A percentile compares a stretch with the other conserved stretches of the same genome.
Evolutionary conservation across 2,888 invertebrate genomes (phyloP).

Genomic region (Odontocerum albicorne): DNA sequence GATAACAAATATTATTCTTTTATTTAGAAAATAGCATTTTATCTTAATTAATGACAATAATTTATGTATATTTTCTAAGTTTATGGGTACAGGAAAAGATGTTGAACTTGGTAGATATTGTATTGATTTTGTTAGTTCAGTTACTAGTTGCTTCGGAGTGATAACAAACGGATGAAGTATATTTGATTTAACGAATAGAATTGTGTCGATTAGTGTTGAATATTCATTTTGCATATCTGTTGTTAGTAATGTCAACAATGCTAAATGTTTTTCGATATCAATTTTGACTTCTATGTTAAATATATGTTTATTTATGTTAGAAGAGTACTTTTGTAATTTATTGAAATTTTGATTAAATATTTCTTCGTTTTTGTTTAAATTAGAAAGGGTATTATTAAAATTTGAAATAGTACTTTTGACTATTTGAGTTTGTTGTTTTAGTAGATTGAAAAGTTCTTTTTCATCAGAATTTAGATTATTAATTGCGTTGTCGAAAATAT

Average conservation of each 20-base stretch:
- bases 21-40: neutral
- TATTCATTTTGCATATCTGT: conserved; percentile 30
- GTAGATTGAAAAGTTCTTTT: conserved; percentile 23
- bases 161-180: conserved; percentile 35
- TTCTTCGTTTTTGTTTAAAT: conserved; percentile 31
- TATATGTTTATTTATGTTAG: conserved; percentile 1
- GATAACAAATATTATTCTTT: conserved; percentile 7
- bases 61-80: neutral
- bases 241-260: conserved; percentile 25
- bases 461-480: conserved; percentile 30
- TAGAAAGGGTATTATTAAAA: conserved; percentile 33
- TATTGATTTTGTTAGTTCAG: neutral
- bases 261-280: conserved; percentile 26
- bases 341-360: conserved; percentile 33
- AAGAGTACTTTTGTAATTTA: conserved; percentile 27
- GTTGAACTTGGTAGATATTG: neutral
- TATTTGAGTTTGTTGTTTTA: conserved; percentile 36
- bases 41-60: neutral
- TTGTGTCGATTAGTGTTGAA: conserved; percentile 23
- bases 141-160: conserved; percentile 22
- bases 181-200: conserved; percentile 33
- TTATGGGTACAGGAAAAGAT: neutral
- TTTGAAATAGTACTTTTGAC: conserved; percentile 32
- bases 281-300: conserved; percentile 9
- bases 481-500: conserved; percentile 33